phyloP scores from a whole-genome alignment of 2,113 vertebrate genomes.

The Phalacrocorax carbo region DNA sequence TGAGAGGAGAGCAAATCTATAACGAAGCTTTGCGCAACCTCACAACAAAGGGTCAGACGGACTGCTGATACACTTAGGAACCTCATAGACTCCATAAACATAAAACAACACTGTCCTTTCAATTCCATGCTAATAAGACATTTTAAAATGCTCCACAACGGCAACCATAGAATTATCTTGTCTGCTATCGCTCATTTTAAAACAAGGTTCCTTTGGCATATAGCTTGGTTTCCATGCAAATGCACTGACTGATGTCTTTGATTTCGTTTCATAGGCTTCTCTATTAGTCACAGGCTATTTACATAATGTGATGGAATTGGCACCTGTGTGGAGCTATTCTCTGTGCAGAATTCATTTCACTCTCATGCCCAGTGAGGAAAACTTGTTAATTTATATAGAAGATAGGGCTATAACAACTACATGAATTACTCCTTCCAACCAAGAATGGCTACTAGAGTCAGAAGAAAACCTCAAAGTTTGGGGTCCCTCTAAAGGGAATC shows the following conservation, averaged over 20 bases:
- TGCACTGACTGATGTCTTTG: constrained; percentile 34
- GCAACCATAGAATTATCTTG: constrained; percentile 60
- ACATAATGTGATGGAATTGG: constrained; percentile 55
- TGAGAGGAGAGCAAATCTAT: neutral
- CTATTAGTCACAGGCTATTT: constrained; percentile 56
- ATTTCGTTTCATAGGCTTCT: constrained; percentile 16
- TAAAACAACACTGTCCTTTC: neutral
- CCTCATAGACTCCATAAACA: neutral
- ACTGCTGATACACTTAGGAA: neutral
- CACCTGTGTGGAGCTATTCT: constrained; percentile 4
- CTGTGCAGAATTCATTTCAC: constrained; percentile 10
- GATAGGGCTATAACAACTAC: neutral
- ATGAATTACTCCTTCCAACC: neutral
- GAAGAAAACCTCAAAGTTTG: neutral
- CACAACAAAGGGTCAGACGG: neutral
- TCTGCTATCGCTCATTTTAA: constrained; percentile 41
- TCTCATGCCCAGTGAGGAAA: neutral
- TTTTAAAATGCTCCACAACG: neutral
- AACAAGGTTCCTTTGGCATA: constrained; percentile 9
- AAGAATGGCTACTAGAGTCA: neutral
- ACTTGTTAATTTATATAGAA: neutral
- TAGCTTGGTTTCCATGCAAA: constrained; percentile 19
- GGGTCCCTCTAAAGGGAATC: neutral
- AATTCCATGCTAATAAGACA: constrained; percentile 29
- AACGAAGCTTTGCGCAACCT: neutral